Base-by-base conservation (phyloP, 2,113 vertebrate genomes). In the Morone chrysops region DNA sequence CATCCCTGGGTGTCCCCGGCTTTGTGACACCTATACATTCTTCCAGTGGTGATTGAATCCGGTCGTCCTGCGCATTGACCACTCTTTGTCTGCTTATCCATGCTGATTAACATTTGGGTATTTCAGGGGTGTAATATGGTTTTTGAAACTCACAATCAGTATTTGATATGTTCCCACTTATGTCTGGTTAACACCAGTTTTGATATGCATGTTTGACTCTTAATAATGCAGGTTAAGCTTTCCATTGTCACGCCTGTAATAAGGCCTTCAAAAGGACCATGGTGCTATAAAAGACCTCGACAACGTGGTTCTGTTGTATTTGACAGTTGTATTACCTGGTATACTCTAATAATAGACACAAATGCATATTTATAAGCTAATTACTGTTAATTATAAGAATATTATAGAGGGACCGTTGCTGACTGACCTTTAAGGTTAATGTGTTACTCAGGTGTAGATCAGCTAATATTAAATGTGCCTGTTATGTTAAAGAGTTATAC, bases 21-120 rank as follows among this genome's bases (percentile, higher is more conserved):
- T 70, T 71, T 20, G 54, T 62, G 62, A 78, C 80, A 89, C 75
- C 85, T 59, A 45, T 72, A 41, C 71, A 61, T 84, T 80, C 62
- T 48, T 82, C 78, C 71, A 81, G 75, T 75, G 56, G 74, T 53
- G 79, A 78, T 61, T 0, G 22, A 69, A 61, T 75, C 70, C 50
- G 75, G 54, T 69, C 31, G 0, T 54, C 43, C 45, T 47, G 54
- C 14, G 41, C 70, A 9, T 14, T 9, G 56, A 75, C 75, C 2
- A 0, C 50, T 47, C n/a, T n/a, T 2, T 74, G 67, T 57, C 17
- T 43, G 1, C 51, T 67, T 40, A 53, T 71, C 43, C 67, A 45
- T 10, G 9, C 53, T 50, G 13, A 59, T 12, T 50, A 43, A 41
- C 2, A 5, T 51, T 41, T 10, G 36, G 14, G 51, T 12, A 50